These are phyloP conservation scores for Cetoscarus ocellatus DNA, from an alignment of 2,797 vertebrate genomes.

Conservation along the genomic window DNA sequence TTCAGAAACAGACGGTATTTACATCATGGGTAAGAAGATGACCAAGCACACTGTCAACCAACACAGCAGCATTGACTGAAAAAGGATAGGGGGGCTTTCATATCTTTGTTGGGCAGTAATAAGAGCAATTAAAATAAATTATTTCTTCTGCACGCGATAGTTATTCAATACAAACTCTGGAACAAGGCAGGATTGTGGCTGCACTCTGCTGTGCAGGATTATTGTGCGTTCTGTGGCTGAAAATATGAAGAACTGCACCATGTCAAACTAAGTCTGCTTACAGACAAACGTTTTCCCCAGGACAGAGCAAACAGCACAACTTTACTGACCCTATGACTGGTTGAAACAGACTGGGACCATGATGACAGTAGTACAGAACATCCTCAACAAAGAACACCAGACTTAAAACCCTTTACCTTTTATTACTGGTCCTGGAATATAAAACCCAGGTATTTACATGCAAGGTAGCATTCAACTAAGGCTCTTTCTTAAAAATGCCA, in stretches of 20 bases:
- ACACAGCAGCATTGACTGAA: constrained; percentile 49
- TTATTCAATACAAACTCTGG: constrained; percentile 55
- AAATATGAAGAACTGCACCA: constrained; percentile 18
- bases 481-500: constrained; percentile 19
- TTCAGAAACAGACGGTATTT: constrained; percentile 56
- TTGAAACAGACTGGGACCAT: constrained; percentile 35
- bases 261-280: constrained; percentile 30
- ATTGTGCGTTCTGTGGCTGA: constrained; percentile 62
- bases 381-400: constrained; percentile 26
- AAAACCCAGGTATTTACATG: constrained; percentile 51
- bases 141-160: constrained; percentile 52
- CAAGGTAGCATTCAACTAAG: constrained; percentile 48
- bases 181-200: constrained; percentile 63
- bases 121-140: constrained; percentile 20
- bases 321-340: constrained; percentile 29
- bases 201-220: constrained; percentile 65
- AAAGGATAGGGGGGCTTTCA: constrained; percentile 34
- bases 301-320: constrained; percentile 1
- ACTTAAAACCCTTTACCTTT: constrained; percentile 2
- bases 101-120: constrained; percentile 60
- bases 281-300: constrained; percentile 7
- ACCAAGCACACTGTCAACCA: constrained; percentile 45
- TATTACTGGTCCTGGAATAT: constrained; percentile 33
- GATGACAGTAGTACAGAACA: constrained; percentile 64
- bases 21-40: constrained; percentile 42